phyloP scores from a whole-genome alignment of 2,888 invertebrate species.

The Carabus problematicus region DNA sequence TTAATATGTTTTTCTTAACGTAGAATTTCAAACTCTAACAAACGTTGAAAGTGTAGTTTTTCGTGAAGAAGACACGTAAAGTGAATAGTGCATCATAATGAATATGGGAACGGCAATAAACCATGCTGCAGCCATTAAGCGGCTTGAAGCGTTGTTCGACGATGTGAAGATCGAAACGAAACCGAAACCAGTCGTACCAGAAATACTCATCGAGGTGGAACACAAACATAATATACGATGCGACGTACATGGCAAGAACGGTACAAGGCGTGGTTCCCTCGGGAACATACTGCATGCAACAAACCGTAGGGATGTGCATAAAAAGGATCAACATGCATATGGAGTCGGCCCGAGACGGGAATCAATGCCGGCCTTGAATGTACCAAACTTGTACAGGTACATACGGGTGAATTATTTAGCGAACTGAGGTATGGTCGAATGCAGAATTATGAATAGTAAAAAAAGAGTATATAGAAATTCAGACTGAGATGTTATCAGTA shows the following conservation, averaged over 20 bases:
- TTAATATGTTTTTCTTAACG: no score
- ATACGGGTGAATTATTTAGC: not conserved
- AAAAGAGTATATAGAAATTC: not conserved
- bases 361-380: constrained; percentile 59
- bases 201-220: constrained; percentile 60
- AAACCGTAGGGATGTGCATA: constrained; percentile 44
- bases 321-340: constrained; percentile 27
- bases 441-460: not conserved
- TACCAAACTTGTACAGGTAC: constrained; percentile 53
- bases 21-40: no score
- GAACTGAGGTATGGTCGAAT: not conserved
- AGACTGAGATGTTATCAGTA: not conserved
- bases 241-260: constrained; percentile 72
- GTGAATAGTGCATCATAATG: no score
- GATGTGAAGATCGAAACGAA: constrained; percentile 67
- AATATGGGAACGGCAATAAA: constrained; percentile 62
- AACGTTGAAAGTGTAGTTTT: no score
- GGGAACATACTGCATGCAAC: constrained; percentile 64
- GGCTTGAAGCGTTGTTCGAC: constrained; percentile 75
- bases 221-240: constrained; percentile 70
- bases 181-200: constrained; percentile 47
- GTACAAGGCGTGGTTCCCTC: constrained; percentile 63
- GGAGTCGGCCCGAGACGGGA: constrained; percentile 61
- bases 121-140: constrained; percentile 72
- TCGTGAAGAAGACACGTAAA: no score